Evolutionary conservation across 2,888 invertebrate genomes (phyloP).

Genomic region (Campaea margaritaria): DNA sequence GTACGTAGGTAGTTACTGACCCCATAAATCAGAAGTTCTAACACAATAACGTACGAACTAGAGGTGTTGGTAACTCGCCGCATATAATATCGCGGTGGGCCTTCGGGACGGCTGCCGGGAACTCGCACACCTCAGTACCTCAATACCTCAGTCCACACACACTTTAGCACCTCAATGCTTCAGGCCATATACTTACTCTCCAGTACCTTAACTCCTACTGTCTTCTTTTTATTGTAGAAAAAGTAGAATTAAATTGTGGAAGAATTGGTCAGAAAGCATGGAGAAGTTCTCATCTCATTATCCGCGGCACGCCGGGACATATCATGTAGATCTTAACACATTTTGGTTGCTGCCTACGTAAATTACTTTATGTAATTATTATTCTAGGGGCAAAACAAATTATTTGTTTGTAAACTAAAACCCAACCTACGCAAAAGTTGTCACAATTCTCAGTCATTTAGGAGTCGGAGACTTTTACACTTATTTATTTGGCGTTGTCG

Average conservation of each 20-base stretch:
- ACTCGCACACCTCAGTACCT: slow-evolving; percentile 4
- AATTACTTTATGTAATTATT: no score
- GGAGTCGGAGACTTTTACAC: no score
- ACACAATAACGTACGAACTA: slow-evolving; percentile 40
- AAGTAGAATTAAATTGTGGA: neutral
- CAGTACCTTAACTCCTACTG: neutral
- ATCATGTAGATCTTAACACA: no score
- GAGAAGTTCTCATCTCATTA: no score
- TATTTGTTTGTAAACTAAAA: no score
- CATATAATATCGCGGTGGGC: slow-evolving; percentile 33
- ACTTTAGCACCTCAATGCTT: slow-evolving; percentile 25
- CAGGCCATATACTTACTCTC: neutral
- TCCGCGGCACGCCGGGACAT: no score
- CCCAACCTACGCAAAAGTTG: no score
- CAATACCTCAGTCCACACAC: slow-evolving; percentile 3
- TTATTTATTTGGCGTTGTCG: no score
- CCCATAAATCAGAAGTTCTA: slow-evolving; percentile 42
- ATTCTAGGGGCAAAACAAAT: no score
- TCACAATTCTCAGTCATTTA: no score
- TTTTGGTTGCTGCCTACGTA: no score
- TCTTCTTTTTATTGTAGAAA: no score
- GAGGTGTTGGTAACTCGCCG: slow-evolving; percentile 39
- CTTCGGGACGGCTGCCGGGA: slow-evolving; percentile 14
- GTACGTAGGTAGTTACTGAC: slow-evolving; percentile 19
- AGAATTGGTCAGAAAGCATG: neutral